Evolutionary conservation across 2,888 invertebrate genomes (phyloP), one percentile per base, ranked within the genome.

Genomic region (Paralinhomoeus sp.): DNA sequence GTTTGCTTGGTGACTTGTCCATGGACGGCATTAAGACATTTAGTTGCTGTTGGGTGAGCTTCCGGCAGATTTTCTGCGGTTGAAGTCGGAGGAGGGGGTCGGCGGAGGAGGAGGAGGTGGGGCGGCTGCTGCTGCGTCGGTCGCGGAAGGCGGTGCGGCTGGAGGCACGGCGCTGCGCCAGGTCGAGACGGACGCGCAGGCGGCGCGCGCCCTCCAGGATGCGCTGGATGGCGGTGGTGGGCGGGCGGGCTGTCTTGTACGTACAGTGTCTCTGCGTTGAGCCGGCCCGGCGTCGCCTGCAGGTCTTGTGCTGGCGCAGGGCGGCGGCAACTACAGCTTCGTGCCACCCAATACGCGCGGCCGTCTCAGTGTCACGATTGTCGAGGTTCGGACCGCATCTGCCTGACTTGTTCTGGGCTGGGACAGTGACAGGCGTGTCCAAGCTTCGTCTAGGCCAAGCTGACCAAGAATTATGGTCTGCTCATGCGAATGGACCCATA

Each of bases 401-500:
- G 13, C 31, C 9, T 15, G 9, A 9, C 15, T 31, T 15, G 9
- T 15, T 12, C 31, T 31, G n/a, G n/a, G n/a, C n/a, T n/a, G n/a
- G n/a, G n/a, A n/a, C n/a, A n/a, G n/a, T n/a, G n/a, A n/a, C n/a
- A n/a, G n/a, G n/a, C n/a, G n/a, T n/a, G n/a, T n/a, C n/a, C n/a
- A n/a, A n/a, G n/a, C n/a, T n/a, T n/a, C n/a, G n/a, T n/a, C 22
- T 53, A 75, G 72, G 87, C 85, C 2, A 83, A 82, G 67, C 71
- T 89, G 47, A 77, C 78, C 12, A 85, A 87, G 68, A 89, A 89
- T 64, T 89, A 89, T 72, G 87, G 87, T 13, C 71, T 89, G 58
- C n/a, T n/a, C n/a, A 80, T 83, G 1, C 73, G 83, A 46, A 91
- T 89, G 89, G 89, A 91, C 66, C 89, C 89, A 0, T 93, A 91